Base-by-base conservation (phyloP, 2,113 vertebrate genomes). In the Rhinoderma darwinii region DNA sequence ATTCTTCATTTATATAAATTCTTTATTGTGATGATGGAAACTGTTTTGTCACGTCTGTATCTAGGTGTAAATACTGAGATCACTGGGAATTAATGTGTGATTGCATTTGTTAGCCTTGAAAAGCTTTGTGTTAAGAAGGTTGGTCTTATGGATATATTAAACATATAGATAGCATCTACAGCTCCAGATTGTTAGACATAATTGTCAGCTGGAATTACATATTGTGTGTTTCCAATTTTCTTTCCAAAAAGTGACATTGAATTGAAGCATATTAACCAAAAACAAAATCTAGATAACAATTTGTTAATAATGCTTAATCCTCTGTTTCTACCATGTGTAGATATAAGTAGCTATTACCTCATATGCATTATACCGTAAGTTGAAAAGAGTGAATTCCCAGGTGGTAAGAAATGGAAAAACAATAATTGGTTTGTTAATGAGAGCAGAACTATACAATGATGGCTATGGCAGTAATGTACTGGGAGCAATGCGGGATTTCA, bases 371-470 rank as follows among this genome's bases (percentile, higher is more conserved):
- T 35, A 43, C 25, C 77, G n/a, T 17, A 41, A 41, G 32, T 59
- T 37, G n/a, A 59, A 59, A 59, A 32, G 35, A 41, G 32, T 41
- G 17, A 27, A 81, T 81, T 81, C 78, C 56, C 37, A 43, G n/a
- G 54, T 18, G 54, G 20, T 30, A 41, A 4, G n/a, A 37, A 63
- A 37, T 81, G 78, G 78, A 81, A 81, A 80, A 61, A 81, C 54
- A 61, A 61, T 81, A 41, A 81, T 43, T 81, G 78, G 78, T 27
- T 43, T 81, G 78, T 63, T 61, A 81, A 81, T 63, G 78, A 81
- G 78, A 32, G 51, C 50, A 80, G 22, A 80, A 37, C 37, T 5
- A 43, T 43, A 27, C 25, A 59, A 43, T 27, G 47, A 6, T 43
- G 35, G 35, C 39, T 25, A 63, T n/a, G 25, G 39, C 35, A 22